These are phyloP conservation scores for Thalassarche chlororhynchos DNA, from an alignment of 2,113 vertebrate genomes.

Conservation along the genomic window DNA sequence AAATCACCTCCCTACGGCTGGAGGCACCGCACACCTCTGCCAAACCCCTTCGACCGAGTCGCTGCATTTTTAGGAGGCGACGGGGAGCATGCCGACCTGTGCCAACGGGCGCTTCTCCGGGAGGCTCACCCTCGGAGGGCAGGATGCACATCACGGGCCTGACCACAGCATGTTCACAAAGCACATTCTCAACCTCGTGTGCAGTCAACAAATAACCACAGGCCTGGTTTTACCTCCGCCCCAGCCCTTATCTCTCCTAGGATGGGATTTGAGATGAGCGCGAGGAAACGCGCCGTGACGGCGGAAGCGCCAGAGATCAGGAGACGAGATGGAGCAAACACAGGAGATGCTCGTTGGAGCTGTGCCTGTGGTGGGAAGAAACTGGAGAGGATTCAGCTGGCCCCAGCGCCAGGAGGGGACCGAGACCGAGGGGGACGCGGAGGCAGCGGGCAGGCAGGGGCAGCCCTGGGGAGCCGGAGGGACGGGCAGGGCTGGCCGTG, in stretches of 20 bases:
- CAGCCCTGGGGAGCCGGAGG: not conserved
- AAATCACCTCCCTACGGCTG: not conserved
- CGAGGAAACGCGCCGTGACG: rapidly evolving
- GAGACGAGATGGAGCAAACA: not conserved
- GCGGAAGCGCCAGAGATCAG: not conserved
- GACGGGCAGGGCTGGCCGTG: not conserved
- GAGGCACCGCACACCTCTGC: not conserved
- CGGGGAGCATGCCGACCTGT: rapidly evolving
- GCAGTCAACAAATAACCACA: not conserved
- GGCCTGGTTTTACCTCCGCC: not conserved
- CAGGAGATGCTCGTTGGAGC: not conserved
- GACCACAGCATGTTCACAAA: not conserved
- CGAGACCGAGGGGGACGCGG: not conserved
- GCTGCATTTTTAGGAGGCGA: not conserved
- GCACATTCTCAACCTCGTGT: not conserved
- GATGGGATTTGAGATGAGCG: not conserved
- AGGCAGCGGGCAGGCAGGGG: rapidly evolving
- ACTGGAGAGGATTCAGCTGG: not conserved
- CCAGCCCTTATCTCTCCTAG: constrained; percentile 9
- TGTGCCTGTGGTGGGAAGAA: not conserved
- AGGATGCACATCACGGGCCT: not conserved
- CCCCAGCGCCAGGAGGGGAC: not conserved
- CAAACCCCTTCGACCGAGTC: not conserved
- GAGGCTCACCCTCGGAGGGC: not conserved
- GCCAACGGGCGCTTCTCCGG: not conserved